phyloP scores from a whole-genome alignment of 2,888 invertebrate genomes.

The Pedicia rivosa region DNA sequence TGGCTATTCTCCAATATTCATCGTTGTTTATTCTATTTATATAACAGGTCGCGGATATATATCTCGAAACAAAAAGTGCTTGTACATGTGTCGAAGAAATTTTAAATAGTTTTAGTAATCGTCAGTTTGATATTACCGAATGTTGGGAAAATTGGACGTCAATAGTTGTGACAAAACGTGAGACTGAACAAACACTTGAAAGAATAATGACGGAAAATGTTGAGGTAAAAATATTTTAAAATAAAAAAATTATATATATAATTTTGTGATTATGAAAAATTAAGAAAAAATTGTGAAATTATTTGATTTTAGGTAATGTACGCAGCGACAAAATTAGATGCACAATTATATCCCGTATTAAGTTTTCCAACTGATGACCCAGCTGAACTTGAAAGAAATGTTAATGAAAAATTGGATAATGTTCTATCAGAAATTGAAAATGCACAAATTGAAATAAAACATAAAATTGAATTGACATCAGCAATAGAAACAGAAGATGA shows the following conservation, averaged over 20 bases:
- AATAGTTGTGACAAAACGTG: constrained; percentile 40
- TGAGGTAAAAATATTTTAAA: constrained; percentile 34
- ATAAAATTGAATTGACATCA: constrained; percentile 48
- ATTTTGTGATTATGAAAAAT: background rate
- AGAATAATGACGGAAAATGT: constrained; percentile 45
- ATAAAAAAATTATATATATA: background rate
- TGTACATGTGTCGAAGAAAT: constrained; percentile 49
- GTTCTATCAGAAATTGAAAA: constrained; percentile 43
- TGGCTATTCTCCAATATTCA: constrained; percentile 13
- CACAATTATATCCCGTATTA: constrained; percentile 59
- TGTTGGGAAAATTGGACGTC: constrained; percentile 57
- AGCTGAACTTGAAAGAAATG: constrained; percentile 36
- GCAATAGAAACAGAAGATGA: constrained; percentile 42
- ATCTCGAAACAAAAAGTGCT: constrained; percentile 50
- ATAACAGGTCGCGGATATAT: constrained; percentile 45
- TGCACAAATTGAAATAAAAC: constrained; percentile 49
- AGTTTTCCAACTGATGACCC: constrained; percentile 43
- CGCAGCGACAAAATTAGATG: constrained; percentile 50
- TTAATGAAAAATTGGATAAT: constrained; percentile 38
- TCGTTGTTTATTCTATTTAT: constrained; percentile 20
- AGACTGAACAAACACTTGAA: constrained; percentile 34
- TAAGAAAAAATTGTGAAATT: constrained; percentile 2
- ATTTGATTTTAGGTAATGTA: constrained; percentile 37
- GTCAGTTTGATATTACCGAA: constrained; percentile 46
- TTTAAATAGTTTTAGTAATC: constrained; percentile 46